Base-by-base conservation (phyloP, 2,888 invertebrate species). In the Microplitis manilae region DNA sequence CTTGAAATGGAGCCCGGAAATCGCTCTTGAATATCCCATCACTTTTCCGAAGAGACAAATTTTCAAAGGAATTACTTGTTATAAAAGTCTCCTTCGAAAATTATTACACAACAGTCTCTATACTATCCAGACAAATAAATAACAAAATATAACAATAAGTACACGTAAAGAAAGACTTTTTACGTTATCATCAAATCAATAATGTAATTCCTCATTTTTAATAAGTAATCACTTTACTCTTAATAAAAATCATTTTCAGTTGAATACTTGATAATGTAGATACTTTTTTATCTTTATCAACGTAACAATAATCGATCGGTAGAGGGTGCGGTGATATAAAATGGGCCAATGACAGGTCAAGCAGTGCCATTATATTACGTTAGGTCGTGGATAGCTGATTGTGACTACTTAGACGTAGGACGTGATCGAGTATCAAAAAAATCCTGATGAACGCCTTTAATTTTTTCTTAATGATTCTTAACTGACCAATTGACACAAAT, bases 281-380 rank as follows among this genome's bases (percentile, higher is more conserved):
- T 2, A 9, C 50, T 50, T 50, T 13, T 50, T 50, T 50, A 50
- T 50, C 50, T 50, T 13, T 13, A 50, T 13, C 50, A 13, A 50
- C 4, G 50, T 50, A 13, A 50, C 50, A 50, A 50, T 50, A 13
- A 50, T 50, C 50, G 50, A 50, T 50, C 8, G 4, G 0, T 50
- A 13, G 50, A 50, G 50, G 50, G 6, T 40, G 2, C 30, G 41
- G 17, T 5, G 7, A 15, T 68, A 68, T 41, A 40, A 68, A 41
- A 68, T 68, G 68, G 68, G 68, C 41, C 68, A 68, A 68, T 20
- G 68, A 68, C 68, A 68, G 17, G 68, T 68, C 50, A 41, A 68
- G 41, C 41, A 5, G 2, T 15, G 17, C 1, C 8, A 9, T 41
- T 41, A 41, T 72, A 72, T 72, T 72, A 72, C 60, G 61, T 62